These are phyloP conservation scores for Palythoa caribaeorum DNA, from an alignment of 92 coral and sea anemone species.

Conservation along the genomic window DNA sequence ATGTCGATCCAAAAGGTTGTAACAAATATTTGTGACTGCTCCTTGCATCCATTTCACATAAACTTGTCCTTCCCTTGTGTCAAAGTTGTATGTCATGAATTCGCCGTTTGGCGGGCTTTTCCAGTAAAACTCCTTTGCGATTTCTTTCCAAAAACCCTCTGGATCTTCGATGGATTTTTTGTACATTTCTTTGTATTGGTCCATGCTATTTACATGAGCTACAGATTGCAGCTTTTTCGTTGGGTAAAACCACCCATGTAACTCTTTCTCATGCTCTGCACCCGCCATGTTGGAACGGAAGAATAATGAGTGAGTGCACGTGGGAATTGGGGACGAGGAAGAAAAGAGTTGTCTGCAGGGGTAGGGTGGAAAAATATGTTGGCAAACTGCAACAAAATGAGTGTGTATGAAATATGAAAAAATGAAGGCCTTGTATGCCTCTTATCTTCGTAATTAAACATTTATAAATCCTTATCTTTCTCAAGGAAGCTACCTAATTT, in stretches of 20 bases:
- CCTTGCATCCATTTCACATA: slow-evolving; percentile 97
- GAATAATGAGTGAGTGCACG: not conserved
- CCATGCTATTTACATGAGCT: slow-evolving; percentile 90
- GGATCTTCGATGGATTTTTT: slow-evolving; percentile 88
- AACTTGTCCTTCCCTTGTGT: slow-evolving; percentile 77
- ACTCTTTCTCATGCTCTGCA: slow-evolving; percentile 75
- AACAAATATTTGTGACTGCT: slow-evolving; percentile 94
- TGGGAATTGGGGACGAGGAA: not conserved
- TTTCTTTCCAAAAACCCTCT: slow-evolving; percentile 94
- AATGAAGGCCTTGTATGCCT: not conserved
- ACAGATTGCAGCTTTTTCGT: slow-evolving; percentile 71
- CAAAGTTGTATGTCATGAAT: slow-evolving; percentile 85
- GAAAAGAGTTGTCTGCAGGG: not conserved
- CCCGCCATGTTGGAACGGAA: slow-evolving; percentile 65
- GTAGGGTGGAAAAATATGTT: not conserved
- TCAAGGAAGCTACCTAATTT: no score
- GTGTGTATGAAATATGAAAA: not conserved
- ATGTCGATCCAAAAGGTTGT: slow-evolving; percentile 95
- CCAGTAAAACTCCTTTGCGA: slow-evolving; percentile 92
- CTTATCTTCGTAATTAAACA: not conserved
- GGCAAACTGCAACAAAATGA: not conserved
- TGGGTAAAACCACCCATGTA: slow-evolving; percentile 87
- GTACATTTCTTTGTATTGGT: slow-evolving; percentile 84
- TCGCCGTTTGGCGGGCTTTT: slow-evolving; percentile 83
- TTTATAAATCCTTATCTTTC: not conserved